A percentile compares a stretch with the other conserved stretches of the same genome.
Evolutionary conservation across 2,797 vertebrate species (phyloP).

Genomic region (Coilia nasus): DNA sequence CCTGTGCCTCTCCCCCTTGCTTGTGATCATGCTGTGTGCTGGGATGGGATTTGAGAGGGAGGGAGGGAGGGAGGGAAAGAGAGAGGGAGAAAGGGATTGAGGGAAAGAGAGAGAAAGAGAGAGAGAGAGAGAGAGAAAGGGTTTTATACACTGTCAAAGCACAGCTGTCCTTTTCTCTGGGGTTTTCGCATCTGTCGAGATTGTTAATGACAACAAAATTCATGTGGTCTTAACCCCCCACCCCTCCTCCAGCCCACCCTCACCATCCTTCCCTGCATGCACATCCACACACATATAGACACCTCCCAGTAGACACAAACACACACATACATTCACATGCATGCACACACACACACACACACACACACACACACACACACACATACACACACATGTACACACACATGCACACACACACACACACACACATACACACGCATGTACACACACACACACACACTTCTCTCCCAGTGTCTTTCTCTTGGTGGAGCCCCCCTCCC

Average conservation of each 20-base stretch:
- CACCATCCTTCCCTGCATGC: neutral
- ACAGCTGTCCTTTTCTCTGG: constrained; percentile 52
- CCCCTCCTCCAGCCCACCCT: neutral
- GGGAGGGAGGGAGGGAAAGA: constrained; percentile 82
- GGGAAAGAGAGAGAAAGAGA: constrained; percentile 52
- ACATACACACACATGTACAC: constrained; percentile 10
- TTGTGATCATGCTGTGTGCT: constrained; percentile 6
- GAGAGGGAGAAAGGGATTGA: constrained; percentile 55
- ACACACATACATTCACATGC: constrained; percentile 2
- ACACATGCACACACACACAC: constrained; percentile 19
- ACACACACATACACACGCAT: neutral
- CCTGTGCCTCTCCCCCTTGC: neutral
- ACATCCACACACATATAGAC: neutral
- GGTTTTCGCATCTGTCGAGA: constrained; percentile 50
- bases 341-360: neutral
- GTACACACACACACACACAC: neutral
- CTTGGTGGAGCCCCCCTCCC: constrained; percentile 38
- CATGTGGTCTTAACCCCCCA: constrained; percentile 34
- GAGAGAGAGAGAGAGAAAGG: constrained; percentile 50
- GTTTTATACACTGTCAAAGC: constrained; percentile 52
- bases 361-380: constrained; percentile 3
- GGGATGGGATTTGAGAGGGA: constrained; percentile 65
- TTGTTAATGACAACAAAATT: constrained; percentile 54
- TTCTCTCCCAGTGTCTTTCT: neutral
- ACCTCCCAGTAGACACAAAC: constrained; percentile 1